Conservation (phyloP, 1,140 invertebrate species). For the Spodoptera frugiperda region DNA sequence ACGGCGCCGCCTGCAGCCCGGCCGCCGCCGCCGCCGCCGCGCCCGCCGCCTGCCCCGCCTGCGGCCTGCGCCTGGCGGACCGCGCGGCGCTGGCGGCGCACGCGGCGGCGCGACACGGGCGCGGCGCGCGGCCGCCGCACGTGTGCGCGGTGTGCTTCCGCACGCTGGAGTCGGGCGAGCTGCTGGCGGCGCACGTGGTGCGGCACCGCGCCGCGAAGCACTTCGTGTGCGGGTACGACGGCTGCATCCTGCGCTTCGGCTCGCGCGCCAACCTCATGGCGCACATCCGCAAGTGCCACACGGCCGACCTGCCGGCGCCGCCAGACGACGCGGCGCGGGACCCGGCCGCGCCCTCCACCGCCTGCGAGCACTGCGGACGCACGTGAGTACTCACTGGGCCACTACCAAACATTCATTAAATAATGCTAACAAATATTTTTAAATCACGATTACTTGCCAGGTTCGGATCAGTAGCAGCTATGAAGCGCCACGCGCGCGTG, state of each 20-base stretch:
- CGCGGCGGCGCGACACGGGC: slow-evolving; percentile 54
- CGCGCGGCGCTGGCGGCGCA: slow-evolving; percentile 63
- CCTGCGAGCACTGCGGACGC: slow-evolving; percentile 65
- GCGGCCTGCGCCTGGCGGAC: slow-evolving; percentile 46
- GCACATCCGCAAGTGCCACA: slow-evolving; percentile 75
- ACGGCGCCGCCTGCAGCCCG: slow-evolving; percentile 47
- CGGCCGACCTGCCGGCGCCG: slow-evolving; percentile 43
- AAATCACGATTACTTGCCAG: too few species aligned
- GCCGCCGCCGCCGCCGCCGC: slow-evolving; percentile 55
- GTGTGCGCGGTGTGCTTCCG: slow-evolving; percentile 69
- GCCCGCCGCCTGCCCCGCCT: slow-evolving; percentile 63
- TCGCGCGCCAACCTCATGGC: slow-evolving; percentile 61
- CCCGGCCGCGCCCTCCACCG: slow-evolving; percentile 45
- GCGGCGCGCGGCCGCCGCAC: slow-evolving; percentile 44
- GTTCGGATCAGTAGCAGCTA: slow-evolving; percentile 72
- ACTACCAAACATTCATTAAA: too few species aligned
- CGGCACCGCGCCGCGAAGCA: slow-evolving; percentile 70
- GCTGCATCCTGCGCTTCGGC: slow-evolving; percentile 75
- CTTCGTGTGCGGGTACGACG: slow-evolving; percentile 76
- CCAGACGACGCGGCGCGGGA: slow-evolving; percentile 1
- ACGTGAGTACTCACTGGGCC: slow-evolving; percentile 57
- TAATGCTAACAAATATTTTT: too few species aligned
- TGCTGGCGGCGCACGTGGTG: slow-evolving; percentile 65
- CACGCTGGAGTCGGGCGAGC: slow-evolving; percentile 46
- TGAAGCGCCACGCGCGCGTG: slow-evolving; percentile 78